A percentile compares a stretch with the other conserved stretches of the same genome.
Conservation (phyloP, 1,140 invertebrate species). For the Orius insidiosus region DNA sequence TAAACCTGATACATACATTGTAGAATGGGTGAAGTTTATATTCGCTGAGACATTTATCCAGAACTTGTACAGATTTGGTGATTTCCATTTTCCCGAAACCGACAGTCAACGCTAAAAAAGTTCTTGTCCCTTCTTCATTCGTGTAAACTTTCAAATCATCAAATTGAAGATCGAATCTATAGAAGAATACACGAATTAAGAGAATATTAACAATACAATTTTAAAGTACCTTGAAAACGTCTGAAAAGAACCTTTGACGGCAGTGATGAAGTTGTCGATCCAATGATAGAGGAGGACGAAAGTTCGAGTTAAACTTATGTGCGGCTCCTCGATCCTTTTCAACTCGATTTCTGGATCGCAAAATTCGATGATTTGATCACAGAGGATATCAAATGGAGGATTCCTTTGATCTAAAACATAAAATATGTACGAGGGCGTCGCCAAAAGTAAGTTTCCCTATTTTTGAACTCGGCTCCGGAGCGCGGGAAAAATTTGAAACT, state of each 20-base stretch:
- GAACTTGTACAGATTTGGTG: conserved; percentile 29
- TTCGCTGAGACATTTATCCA: conserved; percentile 43
- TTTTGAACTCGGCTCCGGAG: too few species aligned
- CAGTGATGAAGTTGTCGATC: conserved; percentile 38
- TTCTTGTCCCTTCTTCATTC: conserved; percentile 55
- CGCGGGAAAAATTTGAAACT: too few species aligned
- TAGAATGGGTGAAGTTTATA: conserved; percentile 47
- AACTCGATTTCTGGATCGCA: conserved; percentile 20
- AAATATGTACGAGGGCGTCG: too few species aligned
- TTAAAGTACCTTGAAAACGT: conserved; percentile 20
- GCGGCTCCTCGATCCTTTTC: conserved; percentile 31
- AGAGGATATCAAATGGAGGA: conserved; percentile 2
- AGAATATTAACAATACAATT: conserved; percentile 19
- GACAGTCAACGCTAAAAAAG: conserved; percentile 48
- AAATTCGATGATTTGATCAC: conserved; percentile 17
- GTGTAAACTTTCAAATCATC: conserved; percentile 41
- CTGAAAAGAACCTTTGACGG: conserved; percentile 20
- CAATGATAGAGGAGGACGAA: conserved; percentile 45
- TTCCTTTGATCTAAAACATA: conserved; percentile 6
- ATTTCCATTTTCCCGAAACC: conserved; percentile 32
- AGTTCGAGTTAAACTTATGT: conserved; percentile 45
- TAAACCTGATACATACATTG: conserved; percentile 15
- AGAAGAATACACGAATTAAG: conserved; percentile 10
- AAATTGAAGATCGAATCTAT: conserved; percentile 40
- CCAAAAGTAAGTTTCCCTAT: too few species aligned